Evolutionary conservation across 2,113 vertebrate species (phyloP).

Genomic region (Hippotragus niger): DNA sequence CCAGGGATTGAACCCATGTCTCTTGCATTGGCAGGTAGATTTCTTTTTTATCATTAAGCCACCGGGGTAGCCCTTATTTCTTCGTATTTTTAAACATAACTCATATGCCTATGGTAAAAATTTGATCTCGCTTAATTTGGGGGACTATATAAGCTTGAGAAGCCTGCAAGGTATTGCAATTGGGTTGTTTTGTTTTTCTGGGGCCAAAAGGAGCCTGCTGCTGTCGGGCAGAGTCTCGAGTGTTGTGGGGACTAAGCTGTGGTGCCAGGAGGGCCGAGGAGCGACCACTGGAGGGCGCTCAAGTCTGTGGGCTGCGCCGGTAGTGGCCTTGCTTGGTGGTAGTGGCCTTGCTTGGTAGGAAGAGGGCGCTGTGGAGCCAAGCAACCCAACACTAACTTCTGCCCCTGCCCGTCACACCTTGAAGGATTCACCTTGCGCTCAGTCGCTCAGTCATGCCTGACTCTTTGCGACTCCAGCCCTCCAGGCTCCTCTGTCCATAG

Average conservation of each 20-base stretch:
- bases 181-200: background rate
- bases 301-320: background rate
- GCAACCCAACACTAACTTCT: background rate
- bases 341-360: background rate
- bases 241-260: fast-evolving
- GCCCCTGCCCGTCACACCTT: background rate
- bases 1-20: background rate
- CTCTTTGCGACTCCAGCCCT: background rate
- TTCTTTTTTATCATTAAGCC: background rate
- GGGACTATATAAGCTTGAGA: background rate
- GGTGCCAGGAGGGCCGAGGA: background rate
- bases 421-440: background rate
- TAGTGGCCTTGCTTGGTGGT: background rate
- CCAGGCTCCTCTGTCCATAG: background rate
- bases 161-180: background rate
- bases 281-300: background rate
- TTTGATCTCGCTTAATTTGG: background rate
- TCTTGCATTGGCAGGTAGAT: background rate
- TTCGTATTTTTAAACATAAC: background rate
- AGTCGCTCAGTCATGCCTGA: background rate
- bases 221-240: background rate
- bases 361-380: constrained; percentile 15
- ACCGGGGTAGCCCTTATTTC: background rate
- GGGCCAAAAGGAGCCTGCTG: background rate
- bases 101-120: background rate